Evolutionary conservation across 1,140 invertebrate genomes (phyloP).

Genomic region (Palaemon carinicauda): DNA sequence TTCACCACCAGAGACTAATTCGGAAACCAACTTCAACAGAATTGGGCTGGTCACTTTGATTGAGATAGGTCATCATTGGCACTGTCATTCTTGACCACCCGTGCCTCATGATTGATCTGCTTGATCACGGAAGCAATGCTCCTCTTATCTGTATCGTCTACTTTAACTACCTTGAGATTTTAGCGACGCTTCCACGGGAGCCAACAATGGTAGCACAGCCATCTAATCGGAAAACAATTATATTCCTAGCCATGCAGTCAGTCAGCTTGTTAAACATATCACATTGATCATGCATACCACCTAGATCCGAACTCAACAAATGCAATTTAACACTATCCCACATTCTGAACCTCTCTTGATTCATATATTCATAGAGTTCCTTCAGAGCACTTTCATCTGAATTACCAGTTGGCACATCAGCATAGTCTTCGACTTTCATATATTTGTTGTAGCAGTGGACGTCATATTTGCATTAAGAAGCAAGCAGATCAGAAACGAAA

Average conservation of each 20-base stretch:
- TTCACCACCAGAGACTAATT: too few species aligned
- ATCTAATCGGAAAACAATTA: background rate
- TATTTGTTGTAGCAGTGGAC: background rate
- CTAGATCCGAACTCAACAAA: background rate
- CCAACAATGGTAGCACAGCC: background rate
- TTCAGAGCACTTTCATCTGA: too few species aligned
- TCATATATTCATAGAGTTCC: background rate
- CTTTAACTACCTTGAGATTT: too few species aligned
- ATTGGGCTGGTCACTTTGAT: too few species aligned
- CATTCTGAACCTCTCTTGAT: background rate
- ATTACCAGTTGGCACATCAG: background rate
- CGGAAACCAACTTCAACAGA: too few species aligned
- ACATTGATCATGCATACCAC: background rate
- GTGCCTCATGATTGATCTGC: too few species aligned
- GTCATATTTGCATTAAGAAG: background rate
- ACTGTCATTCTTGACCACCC: too few species aligned
- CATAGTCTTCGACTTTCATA: background rate
- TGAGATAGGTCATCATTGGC: too few species aligned
- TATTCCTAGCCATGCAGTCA: background rate
- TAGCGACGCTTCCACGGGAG: too few species aligned
- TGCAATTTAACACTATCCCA: slow-evolving; percentile 1
- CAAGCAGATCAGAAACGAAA: too few species aligned
- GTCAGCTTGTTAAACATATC: background rate
- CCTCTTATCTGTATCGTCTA: too few species aligned
- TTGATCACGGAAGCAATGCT: too few species aligned